Evolutionary conservation across 2,888 invertebrate species (phyloP), one percentile per base, ranked within the genome.

Genomic region (Volucella zonaria): DNA sequence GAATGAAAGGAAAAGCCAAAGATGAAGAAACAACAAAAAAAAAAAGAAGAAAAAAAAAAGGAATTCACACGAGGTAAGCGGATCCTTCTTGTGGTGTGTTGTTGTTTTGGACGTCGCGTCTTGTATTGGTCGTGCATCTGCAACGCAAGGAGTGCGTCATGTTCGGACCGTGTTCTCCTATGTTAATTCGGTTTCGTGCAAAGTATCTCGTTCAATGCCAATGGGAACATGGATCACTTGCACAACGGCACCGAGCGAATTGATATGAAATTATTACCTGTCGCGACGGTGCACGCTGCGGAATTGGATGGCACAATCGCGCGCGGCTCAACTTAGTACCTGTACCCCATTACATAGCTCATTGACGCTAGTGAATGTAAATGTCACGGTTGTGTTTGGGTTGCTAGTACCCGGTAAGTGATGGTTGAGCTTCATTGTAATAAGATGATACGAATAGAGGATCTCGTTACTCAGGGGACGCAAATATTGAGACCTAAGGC

Each of bases 161-260:
- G 86, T 86, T 86, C 82, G 70, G 82, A 74, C 86, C 86, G 86
- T 86, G 86, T 86, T 82, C 76, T 81, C 61, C 82, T 82, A 86
- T 86, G 86, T 86, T 82, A 86, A 86, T 86, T 86, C 86, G 82
- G 82, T 86, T 86, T 86, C 86, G 86, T 86, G 86, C 86, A 86
- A 86, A 86, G 86, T 86, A 86, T 86, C 86, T 86, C 86, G 86
- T 86, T 82, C 82, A 86, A 86, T 86, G 86, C 86, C 86, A 86
- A 86, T 86, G 86, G 86, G 74, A 86, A 86, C 86, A 86, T 86
- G 86, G 86, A 86, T 86, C 86, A 86, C 86, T 86, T 81, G 82
- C 86, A 78, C 86, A 86, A 86, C 86, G 82, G 85, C 85, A 86
- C 77, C 82, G 71, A 66, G 64, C 64, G 85, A 86, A 86, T 86